Evolutionary conservation across 2,797 vertebrate genomes (phyloP).

Genomic region (Kryptolebias ocellatus): DNA sequence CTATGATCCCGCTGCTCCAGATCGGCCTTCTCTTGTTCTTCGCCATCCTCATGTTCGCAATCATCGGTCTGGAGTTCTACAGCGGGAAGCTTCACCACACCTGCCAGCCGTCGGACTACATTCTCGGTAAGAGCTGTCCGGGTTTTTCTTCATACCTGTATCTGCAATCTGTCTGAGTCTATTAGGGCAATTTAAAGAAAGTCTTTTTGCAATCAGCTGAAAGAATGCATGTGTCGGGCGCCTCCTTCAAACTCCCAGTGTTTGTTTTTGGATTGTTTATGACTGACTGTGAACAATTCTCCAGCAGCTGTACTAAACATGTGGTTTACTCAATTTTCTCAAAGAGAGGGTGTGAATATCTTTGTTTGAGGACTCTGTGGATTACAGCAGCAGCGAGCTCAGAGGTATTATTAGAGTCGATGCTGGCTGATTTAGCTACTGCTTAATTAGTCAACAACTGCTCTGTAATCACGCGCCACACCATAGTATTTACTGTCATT

Average conservation of each 20-base stretch:
- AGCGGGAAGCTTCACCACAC: constrained; percentile 96
- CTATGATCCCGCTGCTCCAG: constrained; percentile 98
- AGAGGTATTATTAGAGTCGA: constrained; percentile 67
- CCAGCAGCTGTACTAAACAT: constrained; percentile 34
- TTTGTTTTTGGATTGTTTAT: constrained; percentile 21
- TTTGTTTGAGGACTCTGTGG: constrained; percentile 51
- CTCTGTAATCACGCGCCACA: constrained; percentile 68
- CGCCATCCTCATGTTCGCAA: constrained; percentile 99
- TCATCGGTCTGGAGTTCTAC: constrained; percentile 99
- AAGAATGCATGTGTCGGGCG: neutral
- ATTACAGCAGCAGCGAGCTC: constrained; percentile 49
- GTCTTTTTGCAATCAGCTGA: neutral
- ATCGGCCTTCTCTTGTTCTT: constrained; percentile 98
- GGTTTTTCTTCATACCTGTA: neutral
- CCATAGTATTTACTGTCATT: constrained; percentile 68
- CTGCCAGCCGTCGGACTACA: constrained; percentile 83
- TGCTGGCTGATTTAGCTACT: constrained; percentile 57
- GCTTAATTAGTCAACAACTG: constrained; percentile 71
- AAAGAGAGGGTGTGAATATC: constrained; percentile 42
- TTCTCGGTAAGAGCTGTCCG: constrained; percentile 68
- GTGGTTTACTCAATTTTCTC: constrained; percentile 44
- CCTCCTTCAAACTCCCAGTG: neutral
- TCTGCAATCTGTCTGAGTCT: neutral
- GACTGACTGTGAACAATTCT: constrained; percentile 17
- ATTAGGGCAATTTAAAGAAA: neutral